phyloP scores from a whole-genome alignment of 1,140 invertebrate genomes.

The Dicyema japonicum region DNA sequence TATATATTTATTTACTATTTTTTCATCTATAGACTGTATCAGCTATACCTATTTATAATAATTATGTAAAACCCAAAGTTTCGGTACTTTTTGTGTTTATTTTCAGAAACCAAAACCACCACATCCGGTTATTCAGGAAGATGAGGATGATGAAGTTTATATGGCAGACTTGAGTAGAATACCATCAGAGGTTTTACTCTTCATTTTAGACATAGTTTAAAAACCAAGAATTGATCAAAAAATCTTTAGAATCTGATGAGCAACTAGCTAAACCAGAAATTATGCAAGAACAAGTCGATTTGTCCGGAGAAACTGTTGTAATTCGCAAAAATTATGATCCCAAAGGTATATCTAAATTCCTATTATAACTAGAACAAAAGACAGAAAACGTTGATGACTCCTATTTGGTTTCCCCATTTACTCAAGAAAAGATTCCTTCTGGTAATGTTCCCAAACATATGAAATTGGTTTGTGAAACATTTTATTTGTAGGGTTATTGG shows the following conservation, averaged over 20 bases:
- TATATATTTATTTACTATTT: neutral
- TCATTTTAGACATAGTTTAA: no score
- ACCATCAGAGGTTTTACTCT: no score
- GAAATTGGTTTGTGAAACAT: constrained; percentile 31
- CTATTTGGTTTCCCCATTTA: constrained; percentile 83
- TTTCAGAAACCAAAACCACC: neutral
- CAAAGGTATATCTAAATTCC: constrained; percentile 25
- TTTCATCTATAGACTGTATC: neutral
- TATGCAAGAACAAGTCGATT: no score
- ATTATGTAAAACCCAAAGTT: constrained; percentile 3
- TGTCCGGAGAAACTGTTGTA: no score
- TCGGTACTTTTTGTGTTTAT: constrained; percentile 1
- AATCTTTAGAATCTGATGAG: no score
- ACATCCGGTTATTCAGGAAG: neutral
- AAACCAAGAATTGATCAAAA: no score
- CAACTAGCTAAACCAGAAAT: no score
- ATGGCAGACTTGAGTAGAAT: no score
- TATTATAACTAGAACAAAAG: neutral
- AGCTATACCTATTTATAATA: constrained; percentile 2
- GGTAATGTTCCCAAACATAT: constrained; percentile 87
- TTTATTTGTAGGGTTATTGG: constrained; percentile 32
- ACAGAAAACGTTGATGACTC: constrained; percentile 21
- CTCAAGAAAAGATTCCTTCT: constrained; percentile 73
- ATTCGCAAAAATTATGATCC: constrained; percentile 91
- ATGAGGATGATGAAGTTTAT: constrained; percentile 1